Evolutionary conservation across 2,113 vertebrate genomes (phyloP).

Genomic region (Mus musculus): GRCm39 chr9:7602501-7603000

Average conservation of each 20-base stretch:
- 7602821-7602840: not conserved
- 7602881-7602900: not conserved
- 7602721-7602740: not conserved
- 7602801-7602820: not conserved
- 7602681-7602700: not conserved
- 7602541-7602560: not conserved
- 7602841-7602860: not conserved
- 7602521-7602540: not conserved
- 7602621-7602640: not conserved
- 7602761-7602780: not conserved
- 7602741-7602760: not conserved
- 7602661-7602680: not conserved
- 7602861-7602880: no score
- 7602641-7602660: not conserved
- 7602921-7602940: not conserved
- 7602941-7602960: not conserved
- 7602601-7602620: not conserved
- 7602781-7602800: no score
- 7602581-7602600: no score
- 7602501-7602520: not conserved
- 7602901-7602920: not conserved
- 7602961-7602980: not conserved
- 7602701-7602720: not conserved
- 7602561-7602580: not conserved
- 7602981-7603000: not conserved